Conservation (phyloP, 2,888 invertebrate species). For the Tipula vernalis region DNA sequence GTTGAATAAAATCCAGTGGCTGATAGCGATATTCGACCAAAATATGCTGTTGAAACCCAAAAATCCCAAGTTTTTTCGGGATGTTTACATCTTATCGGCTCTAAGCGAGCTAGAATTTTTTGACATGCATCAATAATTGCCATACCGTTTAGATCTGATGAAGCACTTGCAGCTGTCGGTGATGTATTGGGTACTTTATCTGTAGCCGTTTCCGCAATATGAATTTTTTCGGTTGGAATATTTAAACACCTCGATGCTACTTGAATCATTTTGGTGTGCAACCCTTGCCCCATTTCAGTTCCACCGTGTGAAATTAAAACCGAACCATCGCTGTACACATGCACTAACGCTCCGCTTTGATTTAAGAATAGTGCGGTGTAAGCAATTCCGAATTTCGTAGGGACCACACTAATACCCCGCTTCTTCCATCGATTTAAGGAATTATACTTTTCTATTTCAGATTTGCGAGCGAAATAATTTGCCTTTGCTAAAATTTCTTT, state of each 20-base stretch:
- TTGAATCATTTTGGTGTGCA: constrained; percentile 93
- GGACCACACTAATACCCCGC: constrained; percentile 67
- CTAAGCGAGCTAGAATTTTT: constrained; percentile 55
- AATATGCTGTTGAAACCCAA: constrained; percentile 67
- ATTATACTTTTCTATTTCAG: constrained; percentile 55
- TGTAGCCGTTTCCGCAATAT: constrained; percentile 71
- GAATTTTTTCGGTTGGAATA: constrained; percentile 58
- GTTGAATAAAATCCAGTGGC: constrained; percentile 74
- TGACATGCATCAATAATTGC: constrained; percentile 77
- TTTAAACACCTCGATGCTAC: constrained; percentile 63
- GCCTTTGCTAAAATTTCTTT: constrained; percentile 59
- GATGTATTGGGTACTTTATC: constrained; percentile 88
- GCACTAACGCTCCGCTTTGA: constrained; percentile 77
- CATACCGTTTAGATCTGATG: constrained; percentile 86
- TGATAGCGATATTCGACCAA: constrained; percentile 64
- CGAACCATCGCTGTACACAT: constrained; percentile 80
- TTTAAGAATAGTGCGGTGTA: constrained; percentile 65
- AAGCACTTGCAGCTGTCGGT: constrained; percentile 77
- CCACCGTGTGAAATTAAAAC: constrained; percentile 83
- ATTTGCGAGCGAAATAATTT: constrained; percentile 45
- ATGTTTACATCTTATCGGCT: constrained; percentile 58
- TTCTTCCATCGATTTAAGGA: constrained; percentile 74
- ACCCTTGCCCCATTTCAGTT: constrained; percentile 95
- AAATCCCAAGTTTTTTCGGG: constrained; percentile 74
- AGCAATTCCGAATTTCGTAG: constrained; percentile 75